phyloP scores from a whole-genome alignment of 2,113 vertebrate species.

The Sinosuthora webbiana region DNA sequence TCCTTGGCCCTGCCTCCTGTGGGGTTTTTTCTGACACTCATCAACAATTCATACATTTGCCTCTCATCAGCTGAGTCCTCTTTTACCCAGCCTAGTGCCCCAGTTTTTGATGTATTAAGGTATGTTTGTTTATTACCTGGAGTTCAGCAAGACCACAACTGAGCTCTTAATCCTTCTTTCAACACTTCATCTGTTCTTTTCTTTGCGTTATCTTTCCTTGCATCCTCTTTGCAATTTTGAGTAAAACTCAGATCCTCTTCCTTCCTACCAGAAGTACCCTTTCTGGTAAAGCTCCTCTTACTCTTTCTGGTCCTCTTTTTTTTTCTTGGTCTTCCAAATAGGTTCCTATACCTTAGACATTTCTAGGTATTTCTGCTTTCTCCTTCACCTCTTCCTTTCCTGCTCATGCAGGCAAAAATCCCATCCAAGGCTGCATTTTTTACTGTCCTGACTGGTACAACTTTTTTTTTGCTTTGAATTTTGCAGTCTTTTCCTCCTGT shows the following conservation, averaged over 20 bases:
- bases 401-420: background rate
- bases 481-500: background rate
- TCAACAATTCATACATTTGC: background rate
- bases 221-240: background rate
- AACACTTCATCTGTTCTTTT: background rate
- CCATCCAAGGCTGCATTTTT: background rate
- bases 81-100: background rate
- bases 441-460: background rate
- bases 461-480: background rate
- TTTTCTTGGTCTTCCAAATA: background rate
- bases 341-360: background rate
- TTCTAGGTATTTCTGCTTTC: background rate
- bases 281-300: background rate
- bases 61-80: background rate
- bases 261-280: background rate
- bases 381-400: background rate
- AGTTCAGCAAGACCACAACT: background rate
- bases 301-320: background rate
- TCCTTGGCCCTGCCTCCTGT: background rate
- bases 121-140: background rate
- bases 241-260: background rate
- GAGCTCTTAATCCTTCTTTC: background rate
- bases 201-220: background rate
- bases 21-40: background rate
- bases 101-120: background rate